Base-by-base conservation (phyloP, 1,140 invertebrate species). In the Musca domestica region DNA sequence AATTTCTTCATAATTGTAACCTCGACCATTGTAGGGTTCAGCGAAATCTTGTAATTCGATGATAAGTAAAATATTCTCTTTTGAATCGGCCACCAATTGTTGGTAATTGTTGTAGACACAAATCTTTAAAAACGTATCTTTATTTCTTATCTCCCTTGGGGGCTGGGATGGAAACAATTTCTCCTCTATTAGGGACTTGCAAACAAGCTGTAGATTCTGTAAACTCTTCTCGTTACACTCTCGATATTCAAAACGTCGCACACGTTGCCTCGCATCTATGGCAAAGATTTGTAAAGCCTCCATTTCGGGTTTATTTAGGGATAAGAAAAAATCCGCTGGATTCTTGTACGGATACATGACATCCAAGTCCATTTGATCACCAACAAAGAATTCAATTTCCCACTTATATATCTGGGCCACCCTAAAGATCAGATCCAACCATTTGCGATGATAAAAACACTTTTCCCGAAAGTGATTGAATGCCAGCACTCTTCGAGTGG, bases 181-280 rank as follows among this genome's bases (percentile, higher is more conserved):
- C 1, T 4, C 27, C 12, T 10, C 34, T 4, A 61, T 20, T 20
- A 61, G 7, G 1, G 17, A 20, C 34, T 61, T 30, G 20, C 56
- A 61, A 34, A 61, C 17, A 20, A 34, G n/a, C 1, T 4, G 20
- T 2, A 61, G 10, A 61, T 9, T 61, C 2, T 61, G n/a, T 14
- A 61, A 4, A 2, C 27, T 34, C 1, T 61, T 41, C 2, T 61
- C 56, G 20, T 61, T 30, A 14, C 17, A 61, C 2, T 61, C n/a
- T 2, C 5, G 10, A 12, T 61, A 74, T 51, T 73, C 5, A 41
- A 41, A 41, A 41, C 10, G 72, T 12, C 64, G 27, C 19, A 61
- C 41, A 14, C 27, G 15, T 4, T 23, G 17, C 27, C 14, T 23
- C 3, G 10, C 27, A 61, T 61, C 27, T 34, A 61, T 61, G 30